Base-by-base conservation (phyloP, 2,797 vertebrate species). In the Sebastes diploproa region DNA sequence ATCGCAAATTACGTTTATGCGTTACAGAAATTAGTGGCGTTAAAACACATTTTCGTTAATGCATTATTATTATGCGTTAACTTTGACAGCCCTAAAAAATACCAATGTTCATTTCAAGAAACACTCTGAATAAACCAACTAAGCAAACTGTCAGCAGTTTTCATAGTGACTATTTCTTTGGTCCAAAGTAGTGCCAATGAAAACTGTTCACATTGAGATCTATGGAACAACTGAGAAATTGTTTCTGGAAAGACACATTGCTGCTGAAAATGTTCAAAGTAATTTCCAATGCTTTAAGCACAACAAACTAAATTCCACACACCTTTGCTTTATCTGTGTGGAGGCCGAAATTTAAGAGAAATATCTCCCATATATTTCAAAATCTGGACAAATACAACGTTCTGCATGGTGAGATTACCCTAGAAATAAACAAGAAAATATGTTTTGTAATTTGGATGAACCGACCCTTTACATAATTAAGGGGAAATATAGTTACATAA, bases 381-480 rank as follows among this genome's bases (percentile, higher is more conserved):
- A 75, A 59, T 30, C 23, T 22, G 9, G 6, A 59, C 9, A 59
- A 70, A 50, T 34, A 56, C 23, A 62, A 38, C 4, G 22, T 0
- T 38, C 4, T 13, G 10, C 13, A 65, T n/a, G n/a, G 14, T 2
- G 2, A 22, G 5, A 50, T 74, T 59, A 1, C 7, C 13, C 3
- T 14, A 4, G 5, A 46, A 55, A 30, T 52, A 34, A 34, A 70
- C 11, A 5, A 29, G 8, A 50, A 32, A 22, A 59, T 18, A 27
- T 11, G 2, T 66, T 65, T 69, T 38, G 22, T 34, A 74, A 54
- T 64, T 54, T 38, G 11, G 20, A 8, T 13, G 52, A 83, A 29
- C 25, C 0, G 5, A 38, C 7, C 61, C 16, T 36, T 72, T 1
- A 56, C 74, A 61, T 29, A 7, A 20, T 78, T 54, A 20, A 30